Conservation (phyloP, 2,888 invertebrate species). For the Mesorhabditis sp. region DNA sequence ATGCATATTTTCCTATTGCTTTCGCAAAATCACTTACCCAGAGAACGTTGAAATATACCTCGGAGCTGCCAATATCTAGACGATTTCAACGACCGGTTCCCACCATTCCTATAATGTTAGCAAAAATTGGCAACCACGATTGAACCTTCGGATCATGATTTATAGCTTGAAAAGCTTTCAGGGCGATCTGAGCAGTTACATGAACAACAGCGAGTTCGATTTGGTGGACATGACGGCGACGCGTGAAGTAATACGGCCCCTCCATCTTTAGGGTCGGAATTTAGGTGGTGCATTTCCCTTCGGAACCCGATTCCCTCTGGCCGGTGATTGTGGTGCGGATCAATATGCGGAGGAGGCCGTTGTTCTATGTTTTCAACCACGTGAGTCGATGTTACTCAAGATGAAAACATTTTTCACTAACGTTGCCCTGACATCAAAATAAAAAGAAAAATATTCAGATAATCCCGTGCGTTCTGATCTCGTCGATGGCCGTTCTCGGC, state of each 20-base stretch:
- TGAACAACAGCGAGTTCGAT: conserved; percentile 85
- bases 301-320: conserved; percentile 59
- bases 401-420: too few relatives aligned
- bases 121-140: not conserved
- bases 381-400: conserved; percentile 21
- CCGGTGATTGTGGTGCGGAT: conserved; percentile 64
- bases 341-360: conserved; percentile 61
- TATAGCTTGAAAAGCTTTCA: not conserved
- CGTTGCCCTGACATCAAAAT: not conserved
- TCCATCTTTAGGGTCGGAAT: not conserved
- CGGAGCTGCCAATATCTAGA: not conserved
- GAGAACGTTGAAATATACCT: too few relatives aligned
- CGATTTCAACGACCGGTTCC: not conserved
- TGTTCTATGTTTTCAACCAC: conserved; percentile 64
- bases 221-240: conserved; percentile 63
- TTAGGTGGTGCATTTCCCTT: conserved; percentile 40
- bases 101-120: not conserved
- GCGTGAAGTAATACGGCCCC: conserved; percentile 27
- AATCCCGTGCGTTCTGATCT: conserved; percentile 65
- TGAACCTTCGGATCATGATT: not conserved
- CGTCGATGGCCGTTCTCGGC: conserved; percentile 64
- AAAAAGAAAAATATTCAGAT: conserved; percentile 57
- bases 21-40: not conserved
- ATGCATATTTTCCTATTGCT: too few relatives aligned
- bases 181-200: conserved; percentile 82